Percentiles rank a stretch among this genome's conserved stretches.
Evolutionary conservation across 2,888 invertebrate genomes (phyloP).

Genomic region (Andrena trimmerana): DNA sequence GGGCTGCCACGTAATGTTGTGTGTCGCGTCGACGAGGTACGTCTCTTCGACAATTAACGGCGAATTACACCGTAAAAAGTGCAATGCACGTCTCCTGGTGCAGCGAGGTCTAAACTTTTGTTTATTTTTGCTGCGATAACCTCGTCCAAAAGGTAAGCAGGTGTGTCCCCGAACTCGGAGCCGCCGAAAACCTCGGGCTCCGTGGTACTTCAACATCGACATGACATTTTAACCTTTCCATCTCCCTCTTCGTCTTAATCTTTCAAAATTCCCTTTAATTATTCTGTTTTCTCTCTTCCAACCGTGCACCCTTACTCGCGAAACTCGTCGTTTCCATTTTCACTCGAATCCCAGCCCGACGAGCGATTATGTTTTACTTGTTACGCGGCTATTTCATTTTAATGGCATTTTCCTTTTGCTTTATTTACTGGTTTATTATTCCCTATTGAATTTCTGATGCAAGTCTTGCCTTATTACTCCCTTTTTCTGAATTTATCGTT

Average conservation of each 20-base stretch:
- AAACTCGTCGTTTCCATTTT: conserved; percentile 8
- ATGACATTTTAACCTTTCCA: conserved; percentile 82
- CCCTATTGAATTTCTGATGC: not conserved
- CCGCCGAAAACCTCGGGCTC: not conserved
- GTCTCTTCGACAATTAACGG: conserved; percentile 73
- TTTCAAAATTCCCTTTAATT: conserved; percentile 12
- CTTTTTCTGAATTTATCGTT: not conserved
- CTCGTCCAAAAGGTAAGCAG: conserved; percentile 68
- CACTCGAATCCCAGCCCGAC: not conserved
- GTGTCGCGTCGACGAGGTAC: conserved; percentile 80
- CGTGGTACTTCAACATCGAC: conserved; percentile 38
- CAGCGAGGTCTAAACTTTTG: conserved; percentile 72
- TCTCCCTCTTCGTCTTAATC: conserved; percentile 44
- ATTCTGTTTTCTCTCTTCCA: not conserved
- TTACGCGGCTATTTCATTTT: conserved; percentile 8
- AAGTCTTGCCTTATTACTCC: not conserved
- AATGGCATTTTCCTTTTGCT: conserved; percentile 31
- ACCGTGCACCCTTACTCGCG: not conserved
- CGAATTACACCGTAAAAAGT: conserved; percentile 73
- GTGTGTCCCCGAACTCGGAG: not conserved
- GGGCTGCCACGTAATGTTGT: conserved; percentile 84
- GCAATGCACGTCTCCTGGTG: conserved; percentile 77
- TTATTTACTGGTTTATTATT: conserved; percentile 27
- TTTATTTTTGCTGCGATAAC: conserved; percentile 59
- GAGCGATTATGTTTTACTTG: not conserved